These are phyloP conservation scores for Coenonympha glycerion DNA, from an alignment of 2,888 invertebrate species.

Conservation along the genomic window DNA sequence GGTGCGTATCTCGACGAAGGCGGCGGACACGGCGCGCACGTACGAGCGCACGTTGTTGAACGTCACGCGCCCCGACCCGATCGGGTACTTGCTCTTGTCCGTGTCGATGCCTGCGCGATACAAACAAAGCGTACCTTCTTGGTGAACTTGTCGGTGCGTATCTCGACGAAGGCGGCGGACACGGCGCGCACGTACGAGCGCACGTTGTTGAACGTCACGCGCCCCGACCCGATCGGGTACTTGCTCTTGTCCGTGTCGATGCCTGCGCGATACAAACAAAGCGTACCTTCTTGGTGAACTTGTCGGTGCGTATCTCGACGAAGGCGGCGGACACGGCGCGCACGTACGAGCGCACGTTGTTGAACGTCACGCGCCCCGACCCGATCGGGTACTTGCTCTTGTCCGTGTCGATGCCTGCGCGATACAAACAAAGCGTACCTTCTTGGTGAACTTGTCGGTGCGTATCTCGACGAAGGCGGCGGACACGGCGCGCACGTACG, in stretches of 20 bases:
- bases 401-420: constrained; percentile 93
- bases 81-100: constrained; percentile 98
- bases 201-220: constrained; percentile 95
- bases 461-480: constrained; percentile 96
- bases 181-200: constrained; percentile 96
- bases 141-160: constrained; percentile 93
- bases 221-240: constrained; percentile 98
- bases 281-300: constrained; percentile 91
- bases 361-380: constrained; percentile 97
- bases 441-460: constrained; percentile 94
- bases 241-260: constrained; percentile 98
- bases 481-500: constrained; percentile 95
- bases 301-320: constrained; percentile 93
- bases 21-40: constrained; percentile 95
- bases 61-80: constrained; percentile 97
- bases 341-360: constrained; percentile 93
- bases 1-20: constrained; percentile 95
- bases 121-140: constrained; percentile 84
- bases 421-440: constrained; percentile 80
- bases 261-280: too few species aligned
- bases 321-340: constrained; percentile 96
- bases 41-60: constrained; percentile 95
- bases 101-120: constrained; percentile 94
- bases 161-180: constrained; percentile 94
- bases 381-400: constrained; percentile 99